phyloP scores from a whole-genome alignment of 2,797 vertebrate species.

The Tangara arthus region DNA sequence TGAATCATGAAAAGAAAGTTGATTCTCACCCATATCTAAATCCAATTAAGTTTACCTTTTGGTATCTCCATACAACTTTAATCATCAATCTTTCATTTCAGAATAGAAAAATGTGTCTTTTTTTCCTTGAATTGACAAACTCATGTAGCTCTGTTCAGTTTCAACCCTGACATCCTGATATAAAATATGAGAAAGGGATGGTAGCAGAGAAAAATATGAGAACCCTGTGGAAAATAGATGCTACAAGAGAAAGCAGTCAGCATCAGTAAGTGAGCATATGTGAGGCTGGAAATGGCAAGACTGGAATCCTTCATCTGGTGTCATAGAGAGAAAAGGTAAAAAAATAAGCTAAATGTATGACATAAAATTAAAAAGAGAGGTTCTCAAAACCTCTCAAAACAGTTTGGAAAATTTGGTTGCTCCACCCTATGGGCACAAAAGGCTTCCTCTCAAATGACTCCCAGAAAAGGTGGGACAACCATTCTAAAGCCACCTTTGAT shows the following conservation, averaged over 20 bases:
- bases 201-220: not conserved
- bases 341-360: not conserved
- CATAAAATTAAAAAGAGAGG: not conserved
- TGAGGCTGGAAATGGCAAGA: not conserved
- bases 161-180: not conserved
- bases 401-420: not conserved
- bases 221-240: not conserved
- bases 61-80: not conserved
- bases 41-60: not conserved
- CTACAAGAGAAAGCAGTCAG: not conserved
- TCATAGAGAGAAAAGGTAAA: not conserved
- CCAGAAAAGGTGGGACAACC: accelerated
- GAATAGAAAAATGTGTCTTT: not conserved
- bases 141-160: not conserved
- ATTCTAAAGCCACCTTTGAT: not conserved
- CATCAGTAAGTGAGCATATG: not conserved
- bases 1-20: not conserved
- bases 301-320: not conserved
- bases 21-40: not conserved
- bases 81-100: not conserved
- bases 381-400: not conserved
- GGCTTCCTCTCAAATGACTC: not conserved
- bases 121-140: not conserved
- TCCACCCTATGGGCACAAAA: not conserved
- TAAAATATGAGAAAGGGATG: not conserved